Evolutionary conservation across 2,888 invertebrate genomes (phyloP), one percentile per base, ranked within the genome.

Genomic region (Luperina nickerlii): DNA sequence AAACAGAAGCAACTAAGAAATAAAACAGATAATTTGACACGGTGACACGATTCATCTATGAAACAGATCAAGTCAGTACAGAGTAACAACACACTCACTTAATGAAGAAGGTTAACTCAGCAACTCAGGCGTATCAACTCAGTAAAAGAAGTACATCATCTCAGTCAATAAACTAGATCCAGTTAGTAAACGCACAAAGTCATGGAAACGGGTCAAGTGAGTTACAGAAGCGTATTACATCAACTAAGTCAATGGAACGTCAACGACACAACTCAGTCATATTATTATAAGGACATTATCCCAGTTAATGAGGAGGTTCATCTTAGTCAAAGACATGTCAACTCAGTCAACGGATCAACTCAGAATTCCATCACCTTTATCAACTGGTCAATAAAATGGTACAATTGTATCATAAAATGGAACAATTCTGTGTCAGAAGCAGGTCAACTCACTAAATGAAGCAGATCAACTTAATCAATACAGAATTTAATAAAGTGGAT

Each of bases 161-260:
- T 38, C 32, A 57, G 20, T 45, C 45, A 71, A 45, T 57, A 0
- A 32, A 73, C 8, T 18, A n/a, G 45, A 32, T 54, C 48, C 62
- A 73, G 32, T 73, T 32, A 45, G 15, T 69, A 15, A 70, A 38
- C 11, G 77, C 38, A 48, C 38, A 60, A 20, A 71, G 13, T n/a
- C 18, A 38, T 18, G 18, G 20, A 48, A 57, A 42, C 6, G 54
- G n/a, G 2, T 48, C n/a, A 48, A 76, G 8, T 9, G 6, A 76
- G 32, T 74, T 8, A 27, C 11, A 63, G 9, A 76, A 74, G 18
- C 20, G 1, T 32, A 11, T 27, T 24, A 24, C 20, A 71, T 13
- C 9, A 51, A n/a, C 13, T 62, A 32, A 32, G 2, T 13, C n/a
- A 62, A 27, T 20, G 4, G 15, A 51, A 20, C 20, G 1, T 38